Conservation (phyloP, 2,113 vertebrate genomes). For the Himantopus leucocephalus region DNA sequence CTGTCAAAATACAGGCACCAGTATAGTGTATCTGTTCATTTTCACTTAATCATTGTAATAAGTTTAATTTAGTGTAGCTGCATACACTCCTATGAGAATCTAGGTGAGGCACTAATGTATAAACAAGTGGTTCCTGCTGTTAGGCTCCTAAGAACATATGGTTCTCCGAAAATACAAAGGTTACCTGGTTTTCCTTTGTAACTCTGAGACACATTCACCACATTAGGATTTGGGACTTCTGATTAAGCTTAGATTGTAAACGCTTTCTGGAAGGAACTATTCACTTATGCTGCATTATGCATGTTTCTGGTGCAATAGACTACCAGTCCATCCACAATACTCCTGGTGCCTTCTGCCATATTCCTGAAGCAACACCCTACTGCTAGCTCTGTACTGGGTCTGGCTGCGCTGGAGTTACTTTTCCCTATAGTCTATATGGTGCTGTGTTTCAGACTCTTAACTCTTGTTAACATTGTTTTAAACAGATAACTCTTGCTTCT, state of each 20-base stretch:
- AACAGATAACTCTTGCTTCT: background rate
- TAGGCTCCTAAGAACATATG: background rate
- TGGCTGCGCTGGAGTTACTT: background rate
- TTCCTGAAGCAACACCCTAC: background rate
- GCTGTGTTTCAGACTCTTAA: background rate
- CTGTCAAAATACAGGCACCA: background rate
- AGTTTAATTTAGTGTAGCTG: background rate
- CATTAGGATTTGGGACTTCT: background rate
- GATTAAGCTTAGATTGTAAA: background rate
- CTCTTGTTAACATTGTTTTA: background rate
- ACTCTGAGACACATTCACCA: background rate
- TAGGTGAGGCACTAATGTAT: background rate
- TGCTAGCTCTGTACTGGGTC: background rate
- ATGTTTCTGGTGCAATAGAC: background rate
- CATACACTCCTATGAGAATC: background rate
- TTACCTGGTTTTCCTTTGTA: background rate
- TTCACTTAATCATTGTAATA: background rate
- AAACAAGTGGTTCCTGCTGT: rapidly evolving
- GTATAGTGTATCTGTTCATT: background rate
- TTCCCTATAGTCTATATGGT: background rate
- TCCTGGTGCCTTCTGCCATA: background rate
- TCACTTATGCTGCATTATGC: background rate
- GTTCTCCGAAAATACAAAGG: rapidly evolving
- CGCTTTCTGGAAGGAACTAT: background rate
- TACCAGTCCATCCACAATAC: background rate